Conservation (phyloP, 2,888 invertebrate species). For the Copidosoma aretas region DNA sequence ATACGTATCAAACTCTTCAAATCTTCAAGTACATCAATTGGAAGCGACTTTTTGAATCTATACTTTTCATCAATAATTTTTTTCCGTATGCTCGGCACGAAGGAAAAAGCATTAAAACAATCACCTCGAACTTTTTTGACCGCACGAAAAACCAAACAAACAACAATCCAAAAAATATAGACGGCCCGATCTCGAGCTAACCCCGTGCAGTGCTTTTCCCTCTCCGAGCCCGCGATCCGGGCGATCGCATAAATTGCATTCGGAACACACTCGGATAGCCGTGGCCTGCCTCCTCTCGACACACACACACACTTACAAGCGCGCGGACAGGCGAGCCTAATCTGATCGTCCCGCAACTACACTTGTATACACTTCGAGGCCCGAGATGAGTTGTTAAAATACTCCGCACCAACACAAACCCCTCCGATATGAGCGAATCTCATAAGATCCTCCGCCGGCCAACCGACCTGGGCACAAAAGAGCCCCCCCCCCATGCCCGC, state of each 20-base stretch:
- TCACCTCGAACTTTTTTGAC: too few relatives aligned
- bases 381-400: slow-evolving; percentile 25
- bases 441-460: background rate
- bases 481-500: too few relatives aligned
- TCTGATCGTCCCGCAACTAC: slow-evolving; percentile 14
- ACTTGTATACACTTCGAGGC: slow-evolving; percentile 1
- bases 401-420: slow-evolving; percentile 3
- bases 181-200: too few relatives aligned
- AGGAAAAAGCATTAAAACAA: too few relatives aligned
- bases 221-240: background rate
- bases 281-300: background rate
- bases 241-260: slow-evolving; percentile 23
- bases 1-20: too few relatives aligned
- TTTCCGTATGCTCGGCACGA: too few relatives aligned
- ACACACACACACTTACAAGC: background rate
- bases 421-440: slow-evolving; percentile 13
- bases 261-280: slow-evolving; percentile 4
- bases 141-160: too few relatives aligned
- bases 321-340: slow-evolving; percentile 2
- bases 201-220: too few relatives aligned
- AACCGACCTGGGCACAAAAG: background rate
- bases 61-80: too few relatives aligned
- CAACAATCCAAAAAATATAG: too few relatives aligned
- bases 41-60: too few relatives aligned
- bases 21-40: too few relatives aligned